A percentile compares a stretch with the other conserved stretches of the same genome.
Conservation (phyloP, 2,113 vertebrate genomes). For the Tachysurus fulvidraco region DNA sequence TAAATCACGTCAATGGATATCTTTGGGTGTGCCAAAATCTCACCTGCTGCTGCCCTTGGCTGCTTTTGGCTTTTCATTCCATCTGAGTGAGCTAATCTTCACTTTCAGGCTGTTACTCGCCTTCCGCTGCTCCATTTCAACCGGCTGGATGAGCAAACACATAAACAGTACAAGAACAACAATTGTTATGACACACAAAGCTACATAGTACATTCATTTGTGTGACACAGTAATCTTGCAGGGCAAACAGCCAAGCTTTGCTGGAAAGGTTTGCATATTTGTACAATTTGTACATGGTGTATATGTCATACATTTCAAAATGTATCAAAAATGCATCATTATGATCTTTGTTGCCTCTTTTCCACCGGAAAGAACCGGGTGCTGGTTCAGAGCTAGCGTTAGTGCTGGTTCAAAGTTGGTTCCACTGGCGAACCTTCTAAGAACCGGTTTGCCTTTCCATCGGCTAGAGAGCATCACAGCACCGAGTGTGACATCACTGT, state of each 20-base stretch:
- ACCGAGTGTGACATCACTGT: no score
- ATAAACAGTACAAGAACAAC: slow-evolving; percentile 9
- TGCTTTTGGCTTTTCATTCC: not conserved
- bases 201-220: not conserved
- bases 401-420: no score
- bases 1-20: not conserved
- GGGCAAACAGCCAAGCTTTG: not conserved
- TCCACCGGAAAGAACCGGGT: no score
- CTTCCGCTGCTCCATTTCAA: slow-evolving; percentile 26
- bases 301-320: not conserved
- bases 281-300: no score
- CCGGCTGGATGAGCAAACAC: slow-evolving; percentile 22
- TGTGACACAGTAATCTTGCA: not conserved
- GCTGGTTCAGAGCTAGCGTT: no score
- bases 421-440: no score
- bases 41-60: slow-evolving; percentile 53
- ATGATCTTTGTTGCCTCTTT: no score
- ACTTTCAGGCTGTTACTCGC: slow-evolving; percentile 54
- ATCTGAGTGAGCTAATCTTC: slow-evolving; percentile 55
- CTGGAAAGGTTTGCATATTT: not conserved
- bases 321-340: not conserved
- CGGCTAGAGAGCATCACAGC: no score
- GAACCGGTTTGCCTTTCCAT: no score
- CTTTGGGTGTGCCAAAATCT: slow-evolving; percentile 45
- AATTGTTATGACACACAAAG: not conserved